A percentile compares a stretch with the other conserved stretches of the same genome.
Evolutionary conservation across 2,113 vertebrate species (phyloP).

Genomic region (Cyprinodon brontotheroides): DNA sequence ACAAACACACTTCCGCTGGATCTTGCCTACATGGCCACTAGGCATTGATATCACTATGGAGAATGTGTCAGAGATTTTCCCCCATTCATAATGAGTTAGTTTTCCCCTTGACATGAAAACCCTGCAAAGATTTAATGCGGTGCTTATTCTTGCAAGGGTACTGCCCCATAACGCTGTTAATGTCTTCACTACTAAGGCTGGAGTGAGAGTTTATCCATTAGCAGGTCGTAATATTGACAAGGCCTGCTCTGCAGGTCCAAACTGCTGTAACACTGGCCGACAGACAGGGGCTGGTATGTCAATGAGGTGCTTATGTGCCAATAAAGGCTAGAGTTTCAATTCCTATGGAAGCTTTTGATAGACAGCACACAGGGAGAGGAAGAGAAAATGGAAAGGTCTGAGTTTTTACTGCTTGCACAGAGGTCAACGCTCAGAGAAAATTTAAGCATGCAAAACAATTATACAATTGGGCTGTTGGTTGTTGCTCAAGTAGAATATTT

Average conservation of each 20-base stretch:
- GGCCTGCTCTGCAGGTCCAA: conserved; percentile 58
- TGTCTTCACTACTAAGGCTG: conserved; percentile 48
- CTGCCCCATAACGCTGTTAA: conserved; percentile 47
- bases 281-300: conserved; percentile 68
- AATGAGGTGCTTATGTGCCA: conserved; percentile 68
- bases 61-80: conserved; percentile 28
- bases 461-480: conserved; percentile 49
- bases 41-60: conserved; percentile 50
- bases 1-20: conserved; percentile 57
- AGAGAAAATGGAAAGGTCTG: conserved; percentile 23
- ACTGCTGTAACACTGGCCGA: conserved; percentile 64
- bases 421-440: conserved; percentile 39
- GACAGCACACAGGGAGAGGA: conserved; percentile 40
- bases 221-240: conserved; percentile 73
- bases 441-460: conserved; percentile 33
- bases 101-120: conserved; percentile 18
- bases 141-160: conserved; percentile 22
- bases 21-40: conserved; percentile 33
- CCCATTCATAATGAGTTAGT: conserved; percentile 45
- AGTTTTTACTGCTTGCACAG: conserved; percentile 33
- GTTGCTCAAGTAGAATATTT: conserved; percentile 42
- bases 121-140: conserved; percentile 32
- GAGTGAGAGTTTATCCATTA: conserved; percentile 68
- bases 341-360: conserved; percentile 63
- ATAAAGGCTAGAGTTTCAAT: conserved; percentile 65